phyloP scores from a whole-genome alignment of 2,113 vertebrate genomes.

The Agelaius tricolor region DNA sequence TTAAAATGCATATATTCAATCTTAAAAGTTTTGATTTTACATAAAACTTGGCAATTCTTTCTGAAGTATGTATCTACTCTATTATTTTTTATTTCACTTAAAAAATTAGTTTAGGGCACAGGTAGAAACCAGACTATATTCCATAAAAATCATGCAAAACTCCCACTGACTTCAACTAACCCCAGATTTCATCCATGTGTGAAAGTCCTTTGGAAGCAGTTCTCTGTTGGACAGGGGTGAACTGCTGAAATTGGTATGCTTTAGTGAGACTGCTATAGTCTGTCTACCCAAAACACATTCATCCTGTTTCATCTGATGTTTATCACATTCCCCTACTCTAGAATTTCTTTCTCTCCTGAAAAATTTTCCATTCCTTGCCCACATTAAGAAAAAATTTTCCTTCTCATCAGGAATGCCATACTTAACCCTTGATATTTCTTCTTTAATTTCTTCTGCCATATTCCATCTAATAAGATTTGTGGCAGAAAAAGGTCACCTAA shows the following conservation, averaged over 20 bases:
- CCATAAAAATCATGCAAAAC: background rate
- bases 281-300: background rate
- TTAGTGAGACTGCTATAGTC: background rate
- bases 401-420: background rate
- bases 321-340: background rate
- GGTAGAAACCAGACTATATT: background rate
- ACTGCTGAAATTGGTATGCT: background rate
- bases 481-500: background rate
- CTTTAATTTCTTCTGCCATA: constrained; percentile 37
- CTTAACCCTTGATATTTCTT: constrained; percentile 43
- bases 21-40: background rate
- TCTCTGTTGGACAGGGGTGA: background rate
- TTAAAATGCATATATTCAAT: background rate
- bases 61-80: background rate
- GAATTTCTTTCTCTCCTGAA: constrained; percentile 16
- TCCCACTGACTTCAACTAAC: background rate
- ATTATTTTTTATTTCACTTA: background rate
- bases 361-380: background rate
- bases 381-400: constrained; percentile 3
- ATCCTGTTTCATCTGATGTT: background rate
- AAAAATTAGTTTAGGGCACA: background rate
- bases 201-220: background rate
- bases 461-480: background rate
- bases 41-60: background rate
- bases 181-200: background rate